Evolutionary conservation across 1,140 invertebrate genomes (phyloP).

Genomic region (Lysiphlebus fabarum): DNA sequence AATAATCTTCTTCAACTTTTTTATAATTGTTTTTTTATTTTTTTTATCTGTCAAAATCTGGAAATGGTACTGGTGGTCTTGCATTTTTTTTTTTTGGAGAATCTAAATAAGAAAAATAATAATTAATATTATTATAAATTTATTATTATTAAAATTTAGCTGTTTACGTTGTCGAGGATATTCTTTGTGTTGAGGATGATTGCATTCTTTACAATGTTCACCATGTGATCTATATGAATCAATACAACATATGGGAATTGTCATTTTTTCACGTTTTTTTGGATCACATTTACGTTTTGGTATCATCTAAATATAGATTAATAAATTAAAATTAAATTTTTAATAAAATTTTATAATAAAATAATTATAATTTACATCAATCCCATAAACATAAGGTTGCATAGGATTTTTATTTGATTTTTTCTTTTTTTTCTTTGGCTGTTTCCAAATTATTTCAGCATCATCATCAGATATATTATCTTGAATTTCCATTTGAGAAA

Average conservation of each 20-base stretch:
- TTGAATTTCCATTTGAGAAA: background rate
- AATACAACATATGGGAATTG: slow-evolving; percentile 34
- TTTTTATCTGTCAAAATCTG: slow-evolving; percentile 37
- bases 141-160: background rate
- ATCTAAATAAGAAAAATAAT: slow-evolving; percentile 24
- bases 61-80: slow-evolving; percentile 35
- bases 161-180: background rate
- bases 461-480: background rate
- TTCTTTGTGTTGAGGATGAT: slow-evolving; percentile 2
- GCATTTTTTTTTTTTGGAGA: slow-evolving; percentile 24
- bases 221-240: slow-evolving; percentile 37
- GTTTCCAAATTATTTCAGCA: background rate
- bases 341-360: no score
- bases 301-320: slow-evolving; percentile 11
- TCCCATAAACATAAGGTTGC: slow-evolving; percentile 19
- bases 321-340: background rate
- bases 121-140: background rate
- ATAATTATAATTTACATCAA: slow-evolving; percentile 18
- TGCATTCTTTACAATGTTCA: slow-evolving; percentile 27
- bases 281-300: no score
- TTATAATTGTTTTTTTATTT: background rate
- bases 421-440: slow-evolving; percentile 12
- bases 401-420: slow-evolving; percentile 24
- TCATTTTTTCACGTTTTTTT: slow-evolving; percentile 33
- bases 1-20: slow-evolving; percentile 2